These are phyloP conservation scores for Pocillopora damicornis DNA, from an alignment of 64 coral and sea anemone genomes.

Conservation along the genomic window DNA sequence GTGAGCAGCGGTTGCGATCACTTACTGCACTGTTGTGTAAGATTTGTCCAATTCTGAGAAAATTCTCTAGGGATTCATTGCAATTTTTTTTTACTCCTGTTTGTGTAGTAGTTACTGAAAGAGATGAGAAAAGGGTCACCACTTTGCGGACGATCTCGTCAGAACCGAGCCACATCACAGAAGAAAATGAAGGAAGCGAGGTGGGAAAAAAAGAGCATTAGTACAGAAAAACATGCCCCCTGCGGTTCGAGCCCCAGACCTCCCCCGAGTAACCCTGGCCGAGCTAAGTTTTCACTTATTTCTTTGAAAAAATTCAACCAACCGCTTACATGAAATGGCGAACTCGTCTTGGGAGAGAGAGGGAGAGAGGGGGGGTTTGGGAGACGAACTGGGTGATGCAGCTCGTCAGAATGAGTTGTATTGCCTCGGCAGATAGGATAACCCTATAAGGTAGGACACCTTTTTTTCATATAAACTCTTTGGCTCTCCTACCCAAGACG, in stretches of 20 bases:
- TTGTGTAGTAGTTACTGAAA: slow-evolving; percentile 12
- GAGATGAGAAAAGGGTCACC: slow-evolving; percentile 42
- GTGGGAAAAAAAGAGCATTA: slow-evolving; percentile 19
- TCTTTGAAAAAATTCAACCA: too few relatives aligned
- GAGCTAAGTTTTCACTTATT: too few relatives aligned
- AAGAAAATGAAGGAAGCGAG: slow-evolving; percentile 83
- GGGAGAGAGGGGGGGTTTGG: too few relatives aligned
- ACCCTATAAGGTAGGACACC: too few relatives aligned
- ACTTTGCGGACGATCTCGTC: slow-evolving; percentile 39
- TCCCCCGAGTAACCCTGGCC: too few relatives aligned
- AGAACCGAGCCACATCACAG: slow-evolving; percentile 67
- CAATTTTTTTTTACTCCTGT: neutral
- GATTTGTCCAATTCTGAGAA: neutral
- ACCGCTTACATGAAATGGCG: too few relatives aligned
- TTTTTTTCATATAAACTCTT: too few relatives aligned
- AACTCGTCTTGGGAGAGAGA: too few relatives aligned
- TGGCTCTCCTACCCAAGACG: too few relatives aligned
- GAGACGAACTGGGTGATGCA: too few relatives aligned
- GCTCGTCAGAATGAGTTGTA: too few relatives aligned
- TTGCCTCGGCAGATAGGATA: too few relatives aligned
- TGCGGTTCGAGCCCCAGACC: neutral
- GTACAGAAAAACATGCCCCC: neutral
- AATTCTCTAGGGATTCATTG: neutral
- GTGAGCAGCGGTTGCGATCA: neutral
- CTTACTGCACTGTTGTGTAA: neutral